Base-by-base conservation (phyloP, 1,140 invertebrate species). In the Adelges cooleyi region DNA sequence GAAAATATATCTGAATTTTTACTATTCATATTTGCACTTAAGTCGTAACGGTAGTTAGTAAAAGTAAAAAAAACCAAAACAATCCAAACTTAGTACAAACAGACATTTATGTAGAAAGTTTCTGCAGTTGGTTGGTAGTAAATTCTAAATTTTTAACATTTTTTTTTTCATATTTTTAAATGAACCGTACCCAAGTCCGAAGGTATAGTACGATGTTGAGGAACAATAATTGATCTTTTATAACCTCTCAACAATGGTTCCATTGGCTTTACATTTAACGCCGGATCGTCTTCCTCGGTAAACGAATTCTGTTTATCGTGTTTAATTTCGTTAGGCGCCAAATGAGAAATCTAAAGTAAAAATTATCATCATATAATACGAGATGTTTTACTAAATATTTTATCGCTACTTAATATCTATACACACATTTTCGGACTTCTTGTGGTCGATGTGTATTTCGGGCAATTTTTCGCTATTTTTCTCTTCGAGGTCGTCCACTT, bases 241-340 rank as follows among this genome's bases (percentile, higher is more conserved):
- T 92, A 92, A 20, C 86, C 89, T 65, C 87, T 76, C 15, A 92
- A 77, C 42, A 96, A 77, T 0, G 92, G 91, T 68, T 89, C 83
- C 92, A 96, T 95, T 0, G 92, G 92, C 73, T 92, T 84, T n/a
- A 93, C 86, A 70, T 86, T 86, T 74, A 89, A 84, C 69, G 87
- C 78, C 0, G 85, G 80, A 71, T 89, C 89, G 27, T 83, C 89
- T 54, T 90, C 87, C 42, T 82, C 84, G 5, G 54, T 69, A 13
- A 70, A 25, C n/a, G 77, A 72, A 10, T 75, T 54, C 50, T 73
- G 69, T 33, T 69, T 70, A 18, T 54, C 68, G 48, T 71, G 69
- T 40, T 48, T 67, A 20, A 48, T 18, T 27, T 62, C 56, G n/a
- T 46, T 62, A 1, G 27, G 11, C 27, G 46, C 29, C n/a, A 62